A percentile compares a stretch with the other conserved stretches of the same genome.
Conservation (phyloP, 1,140 invertebrate genomes). For the Globodera ellingtonae region DNA sequence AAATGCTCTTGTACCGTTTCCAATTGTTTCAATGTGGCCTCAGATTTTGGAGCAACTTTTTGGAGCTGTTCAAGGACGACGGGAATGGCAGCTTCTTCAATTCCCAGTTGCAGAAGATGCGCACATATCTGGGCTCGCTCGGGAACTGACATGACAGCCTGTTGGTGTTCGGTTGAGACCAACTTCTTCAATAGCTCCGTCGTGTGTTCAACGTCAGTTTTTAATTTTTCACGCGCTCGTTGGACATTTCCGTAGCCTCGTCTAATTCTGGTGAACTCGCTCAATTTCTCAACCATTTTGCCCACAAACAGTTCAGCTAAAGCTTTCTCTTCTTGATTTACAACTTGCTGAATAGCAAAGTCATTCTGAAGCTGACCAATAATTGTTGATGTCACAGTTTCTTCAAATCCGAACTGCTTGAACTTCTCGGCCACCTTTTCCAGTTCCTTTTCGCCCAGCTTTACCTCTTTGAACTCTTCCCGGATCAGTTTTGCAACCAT, state of each 20-base stretch:
- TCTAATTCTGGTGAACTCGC: neutral
- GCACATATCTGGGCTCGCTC: neutral
- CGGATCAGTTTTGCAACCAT: neutral
- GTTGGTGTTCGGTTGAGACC: neutral
- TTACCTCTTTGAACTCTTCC: constrained; percentile 10
- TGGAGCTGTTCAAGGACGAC: neutral
- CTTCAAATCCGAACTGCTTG: constrained; percentile 6
- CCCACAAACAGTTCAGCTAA: neutral
- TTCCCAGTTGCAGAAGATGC: neutral
- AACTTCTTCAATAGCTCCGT: neutral
- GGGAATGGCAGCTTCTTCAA: neutral
- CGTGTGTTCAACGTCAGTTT: neutral
- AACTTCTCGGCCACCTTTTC: neutral
- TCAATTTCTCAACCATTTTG: neutral
- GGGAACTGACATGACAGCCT: neutral
- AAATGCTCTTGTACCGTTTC: neutral
- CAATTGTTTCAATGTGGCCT: neutral
- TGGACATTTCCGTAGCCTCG: neutral
- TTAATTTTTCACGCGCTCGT: neutral
- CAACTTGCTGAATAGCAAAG: neutral
- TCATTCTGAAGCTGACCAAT: neutral
- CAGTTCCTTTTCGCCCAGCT: neutral
- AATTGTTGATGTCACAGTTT: neutral
- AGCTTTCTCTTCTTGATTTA: neutral
- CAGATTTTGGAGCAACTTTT: neutral